phyloP scores from a whole-genome alignment of 2,888 invertebrate species.

The Trichopoda pennipes region DNA sequence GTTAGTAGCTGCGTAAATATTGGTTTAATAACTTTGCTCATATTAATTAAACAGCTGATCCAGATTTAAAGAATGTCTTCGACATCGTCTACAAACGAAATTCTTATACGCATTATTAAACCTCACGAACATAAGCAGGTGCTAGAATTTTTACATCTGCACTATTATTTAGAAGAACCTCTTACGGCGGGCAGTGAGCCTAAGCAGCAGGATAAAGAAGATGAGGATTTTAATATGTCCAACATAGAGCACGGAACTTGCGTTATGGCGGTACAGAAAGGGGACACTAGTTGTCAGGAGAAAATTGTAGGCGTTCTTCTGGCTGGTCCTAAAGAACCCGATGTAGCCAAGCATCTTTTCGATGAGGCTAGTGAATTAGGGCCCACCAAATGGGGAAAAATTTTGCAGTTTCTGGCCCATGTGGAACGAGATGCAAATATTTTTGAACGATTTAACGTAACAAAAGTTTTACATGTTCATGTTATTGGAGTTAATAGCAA shows the following conservation, averaged over 20 bases:
- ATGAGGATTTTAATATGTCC: constrained; percentile 75
- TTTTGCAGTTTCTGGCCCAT: constrained; percentile 73
- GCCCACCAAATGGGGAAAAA: constrained; percentile 76
- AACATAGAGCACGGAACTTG: constrained; percentile 74
- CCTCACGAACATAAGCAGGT: constrained; percentile 71
- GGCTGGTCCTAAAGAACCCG: constrained; percentile 75
- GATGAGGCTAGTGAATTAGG: constrained; percentile 71
- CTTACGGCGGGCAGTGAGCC: constrained; percentile 75
- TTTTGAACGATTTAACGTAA: constrained; percentile 72
- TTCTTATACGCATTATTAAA: constrained; percentile 71
- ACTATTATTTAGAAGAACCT: constrained; percentile 78
- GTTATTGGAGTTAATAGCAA: constrained; percentile 74
- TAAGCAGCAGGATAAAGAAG: constrained; percentile 73
- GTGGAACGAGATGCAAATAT: constrained; percentile 75
- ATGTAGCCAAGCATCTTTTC: constrained; percentile 72
- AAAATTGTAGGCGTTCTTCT: constrained; percentile 75
- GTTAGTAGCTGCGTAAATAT: too few species aligned
- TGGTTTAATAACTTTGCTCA: background rate
- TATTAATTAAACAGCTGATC: background rate
- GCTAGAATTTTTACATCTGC: constrained; percentile 74
- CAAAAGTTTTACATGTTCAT: constrained; percentile 75
- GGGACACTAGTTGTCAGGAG: background rate
- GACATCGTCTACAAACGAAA: constrained; percentile 34
- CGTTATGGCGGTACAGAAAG: constrained; percentile 71
- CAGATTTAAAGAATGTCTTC: constrained; percentile 28